A percentile compares a stretch with the other conserved stretches of the same genome.
These are phyloP conservation scores for Myodes glareolus DNA, from an alignment of 2,113 vertebrate genomes.

Conservation along the genomic window DNA sequence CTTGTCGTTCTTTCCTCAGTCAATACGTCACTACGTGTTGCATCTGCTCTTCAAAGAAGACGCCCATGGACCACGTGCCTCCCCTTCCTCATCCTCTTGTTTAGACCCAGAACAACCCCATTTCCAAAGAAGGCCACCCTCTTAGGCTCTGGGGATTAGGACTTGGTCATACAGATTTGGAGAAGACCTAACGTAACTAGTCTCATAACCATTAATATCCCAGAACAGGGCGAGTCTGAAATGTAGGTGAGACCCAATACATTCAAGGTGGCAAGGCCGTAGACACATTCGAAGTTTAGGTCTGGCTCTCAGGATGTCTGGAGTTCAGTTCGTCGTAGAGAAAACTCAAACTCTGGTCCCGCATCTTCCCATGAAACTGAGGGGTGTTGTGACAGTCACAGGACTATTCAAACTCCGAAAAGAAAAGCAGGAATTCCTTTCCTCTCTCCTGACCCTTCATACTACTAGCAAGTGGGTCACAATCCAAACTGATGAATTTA, in stretches of 20 bases:
- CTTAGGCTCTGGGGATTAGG: neutral
- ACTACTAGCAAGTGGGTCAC: neutral
- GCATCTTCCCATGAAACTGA: neutral
- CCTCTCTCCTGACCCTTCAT: neutral
- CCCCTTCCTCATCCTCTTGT: neutral
- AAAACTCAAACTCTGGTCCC: neutral
- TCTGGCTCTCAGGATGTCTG: neutral
- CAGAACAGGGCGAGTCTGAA: neutral
- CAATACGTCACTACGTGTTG: neutral
- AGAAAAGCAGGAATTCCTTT: neutral
- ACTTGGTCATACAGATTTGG: neutral
- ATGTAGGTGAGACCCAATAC: neutral
- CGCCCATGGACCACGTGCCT: neutral
- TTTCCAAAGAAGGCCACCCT: neutral
- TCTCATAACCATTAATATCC: neutral
- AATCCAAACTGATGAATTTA: conserved; percentile 4
- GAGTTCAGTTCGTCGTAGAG: neutral
- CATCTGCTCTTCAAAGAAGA: neutral
- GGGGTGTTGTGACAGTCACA: too few species aligned
- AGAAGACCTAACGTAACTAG: neutral
- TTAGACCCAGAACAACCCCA: neutral
- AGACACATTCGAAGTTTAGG: neutral
- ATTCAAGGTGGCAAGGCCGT: neutral
- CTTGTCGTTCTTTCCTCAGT: neutral
- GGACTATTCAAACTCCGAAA: neutral